These are phyloP conservation scores for Gorsachius goisagi DNA, from an alignment of 2,113 vertebrate species.

Conservation along the genomic window DNA sequence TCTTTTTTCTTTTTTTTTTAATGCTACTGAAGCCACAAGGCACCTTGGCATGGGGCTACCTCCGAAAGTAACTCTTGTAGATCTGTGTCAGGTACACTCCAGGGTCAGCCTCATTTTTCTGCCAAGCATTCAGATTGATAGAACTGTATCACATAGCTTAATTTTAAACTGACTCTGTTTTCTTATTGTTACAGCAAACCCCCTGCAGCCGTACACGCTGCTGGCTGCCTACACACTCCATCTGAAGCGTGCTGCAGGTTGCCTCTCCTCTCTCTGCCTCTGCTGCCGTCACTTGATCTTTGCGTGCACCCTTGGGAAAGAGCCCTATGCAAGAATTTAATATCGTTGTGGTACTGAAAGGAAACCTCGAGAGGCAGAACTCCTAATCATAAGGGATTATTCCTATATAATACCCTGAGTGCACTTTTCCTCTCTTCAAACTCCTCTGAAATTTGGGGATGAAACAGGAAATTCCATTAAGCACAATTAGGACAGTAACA, in stretches of 20 bases:
- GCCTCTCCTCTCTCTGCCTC: neutral
- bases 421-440: neutral
- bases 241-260: accelerated
- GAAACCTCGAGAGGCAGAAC: neutral
- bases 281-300: neutral
- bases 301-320: neutral
- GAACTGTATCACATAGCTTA: neutral
- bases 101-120: neutral
- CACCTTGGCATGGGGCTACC: neutral
- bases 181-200: neutral
- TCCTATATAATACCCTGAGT: neutral
- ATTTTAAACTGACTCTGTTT: neutral
- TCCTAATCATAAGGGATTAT: neutral
- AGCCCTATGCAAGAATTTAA: neutral
- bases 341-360: neutral
- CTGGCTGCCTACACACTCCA: neutral
- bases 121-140: neutral
- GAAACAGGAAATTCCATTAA: conserved; percentile 2
- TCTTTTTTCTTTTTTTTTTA: neutral
- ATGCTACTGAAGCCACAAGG: neutral
- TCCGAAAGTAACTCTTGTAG: neutral
- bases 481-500: neutral
- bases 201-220: neutral
- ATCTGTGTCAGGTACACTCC: neutral
- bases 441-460: neutral